Percentiles rank a stretch among this genome's conserved stretches.
These are phyloP conservation scores for Bacillus rossius DNA, from an alignment of 1,140 invertebrate species.

Conservation along the genomic window DNA sequence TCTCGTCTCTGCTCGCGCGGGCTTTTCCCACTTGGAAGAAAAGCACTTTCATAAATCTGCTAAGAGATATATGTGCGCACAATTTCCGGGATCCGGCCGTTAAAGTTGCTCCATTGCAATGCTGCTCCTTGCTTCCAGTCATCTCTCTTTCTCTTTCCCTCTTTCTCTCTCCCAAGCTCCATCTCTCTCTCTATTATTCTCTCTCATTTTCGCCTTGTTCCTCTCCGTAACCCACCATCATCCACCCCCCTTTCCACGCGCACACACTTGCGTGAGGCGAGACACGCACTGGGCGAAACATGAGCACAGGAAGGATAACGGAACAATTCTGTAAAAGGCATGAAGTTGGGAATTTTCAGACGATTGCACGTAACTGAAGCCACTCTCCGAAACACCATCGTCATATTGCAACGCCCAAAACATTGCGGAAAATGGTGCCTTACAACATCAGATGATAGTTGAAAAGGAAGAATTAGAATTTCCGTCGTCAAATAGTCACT, in stretches of 20 bases:
- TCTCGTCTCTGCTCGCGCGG: background rate
- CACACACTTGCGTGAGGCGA: background rate
- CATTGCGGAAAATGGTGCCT: too few species aligned
- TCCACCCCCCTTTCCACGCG: background rate
- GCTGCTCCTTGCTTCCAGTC: constrained; percentile 31
- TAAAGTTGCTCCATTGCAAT: constrained; percentile 48
- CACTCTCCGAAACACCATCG: too few species aligned
- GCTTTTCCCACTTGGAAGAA: constrained; percentile 45
- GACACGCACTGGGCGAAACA: too few species aligned
- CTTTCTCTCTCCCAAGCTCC: constrained; percentile 9
- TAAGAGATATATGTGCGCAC: constrained; percentile 78
- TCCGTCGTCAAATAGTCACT: too few species aligned
- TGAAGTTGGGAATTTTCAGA: too few species aligned
- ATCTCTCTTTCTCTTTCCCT: constrained; percentile 23
- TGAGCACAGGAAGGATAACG: too few species aligned
- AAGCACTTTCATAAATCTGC: constrained; percentile 82
- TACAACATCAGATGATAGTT: too few species aligned
- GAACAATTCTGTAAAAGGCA: too few species aligned
- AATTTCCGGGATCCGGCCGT: constrained; percentile 83
- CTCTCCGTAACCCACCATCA: too few species aligned
- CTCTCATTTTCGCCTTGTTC: background rate
- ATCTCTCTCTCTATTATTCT: background rate
- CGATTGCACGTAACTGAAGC: too few species aligned
- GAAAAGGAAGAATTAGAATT: too few species aligned
- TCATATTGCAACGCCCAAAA: too few species aligned